Conservation (phyloP, 2,888 invertebrate genomes). For the Nemoura dubitans region DNA sequence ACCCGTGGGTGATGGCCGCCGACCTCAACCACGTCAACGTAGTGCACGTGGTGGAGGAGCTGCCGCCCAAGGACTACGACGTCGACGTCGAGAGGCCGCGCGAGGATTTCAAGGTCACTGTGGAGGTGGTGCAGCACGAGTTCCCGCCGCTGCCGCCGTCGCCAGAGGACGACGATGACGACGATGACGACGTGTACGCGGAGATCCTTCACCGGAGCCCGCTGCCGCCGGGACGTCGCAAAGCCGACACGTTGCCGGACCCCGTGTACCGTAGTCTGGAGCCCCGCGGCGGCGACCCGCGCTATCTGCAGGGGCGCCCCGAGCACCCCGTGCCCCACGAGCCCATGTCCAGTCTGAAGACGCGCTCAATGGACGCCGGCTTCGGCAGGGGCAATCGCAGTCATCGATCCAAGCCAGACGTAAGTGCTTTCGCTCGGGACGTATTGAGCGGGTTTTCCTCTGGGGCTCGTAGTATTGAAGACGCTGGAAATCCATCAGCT, state of each 20-base stretch:
- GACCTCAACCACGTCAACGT: constrained; percentile 53
- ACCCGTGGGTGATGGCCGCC: constrained; percentile 53
- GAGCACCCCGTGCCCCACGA: constrained; percentile 75
- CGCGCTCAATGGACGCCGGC: constrained; percentile 85
- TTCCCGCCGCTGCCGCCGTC: constrained; percentile 86
- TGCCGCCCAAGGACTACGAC: constrained; percentile 32
- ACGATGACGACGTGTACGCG: constrained; percentile 78
- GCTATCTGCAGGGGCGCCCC: constrained; percentile 57
- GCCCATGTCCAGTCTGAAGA: constrained; percentile 77
- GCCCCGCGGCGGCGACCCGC: constrained; percentile 35
- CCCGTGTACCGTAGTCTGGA: constrained; percentile 53
- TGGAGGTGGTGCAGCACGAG: constrained; percentile 72
- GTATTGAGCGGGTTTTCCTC: too few species aligned
- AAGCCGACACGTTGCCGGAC: constrained; percentile 53
- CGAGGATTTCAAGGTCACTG: constrained; percentile 62
- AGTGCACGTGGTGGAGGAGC: constrained; percentile 47
- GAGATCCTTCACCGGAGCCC: constrained; percentile 68
- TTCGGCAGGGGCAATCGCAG: constrained; percentile 66
- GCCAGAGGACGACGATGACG: constrained; percentile 75
- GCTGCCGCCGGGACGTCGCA: constrained; percentile 52
- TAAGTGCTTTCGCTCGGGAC: constrained; percentile 53
- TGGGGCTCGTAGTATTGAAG: too few species aligned
- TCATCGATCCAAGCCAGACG: constrained; percentile 60
- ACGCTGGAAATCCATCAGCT: too few species aligned
- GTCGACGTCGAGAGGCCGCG: constrained; percentile 43